Percentiles rank a stretch among this genome's conserved stretches.
Conservation (phyloP, 37 sponge, comb jelly and placozoan genomes). For the Hormiphora californensis region DNA sequence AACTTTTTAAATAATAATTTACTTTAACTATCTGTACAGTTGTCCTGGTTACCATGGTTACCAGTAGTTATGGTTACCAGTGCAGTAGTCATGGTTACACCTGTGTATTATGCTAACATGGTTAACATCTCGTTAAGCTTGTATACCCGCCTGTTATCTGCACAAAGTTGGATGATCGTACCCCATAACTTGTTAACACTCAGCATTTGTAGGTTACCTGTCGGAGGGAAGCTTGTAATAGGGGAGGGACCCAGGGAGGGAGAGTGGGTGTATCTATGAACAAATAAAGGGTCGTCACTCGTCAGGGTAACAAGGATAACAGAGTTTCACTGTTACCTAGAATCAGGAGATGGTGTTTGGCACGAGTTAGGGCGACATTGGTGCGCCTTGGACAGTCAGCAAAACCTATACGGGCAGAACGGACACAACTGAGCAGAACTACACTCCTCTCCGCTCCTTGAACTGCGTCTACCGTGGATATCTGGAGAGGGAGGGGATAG, state of each 20-base stretch:
- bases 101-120: no score
- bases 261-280: not conserved
- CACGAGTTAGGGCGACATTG: constrained; percentile 18
- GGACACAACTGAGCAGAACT: constrained; percentile 16
- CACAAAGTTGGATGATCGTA: constrained; percentile 25
- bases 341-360: constrained; percentile 31
- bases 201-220: constrained; percentile 38
- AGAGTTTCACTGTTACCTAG: not conserved
- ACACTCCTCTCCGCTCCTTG: constrained; percentile 37
- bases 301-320: not conserved
- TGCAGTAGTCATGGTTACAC: no score
- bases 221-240: not conserved
- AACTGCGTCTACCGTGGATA: constrained; percentile 47
- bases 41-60: not conserved
- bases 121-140: no score
- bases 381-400: constrained; percentile 33
- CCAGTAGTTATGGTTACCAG: not conserved
- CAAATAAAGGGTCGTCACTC: no score
- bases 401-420: constrained; percentile 23
- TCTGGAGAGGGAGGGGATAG: not conserved
- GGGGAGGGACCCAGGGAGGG: not conserved
- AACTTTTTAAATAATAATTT: not conserved
- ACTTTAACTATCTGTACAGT: not conserved
- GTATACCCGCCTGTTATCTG: not conserved
- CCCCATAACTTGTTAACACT: constrained; percentile 26